These are phyloP conservation scores for Ochlodes sylvanus DNA, from an alignment of 2,888 invertebrate species.

Conservation along the genomic window DNA sequence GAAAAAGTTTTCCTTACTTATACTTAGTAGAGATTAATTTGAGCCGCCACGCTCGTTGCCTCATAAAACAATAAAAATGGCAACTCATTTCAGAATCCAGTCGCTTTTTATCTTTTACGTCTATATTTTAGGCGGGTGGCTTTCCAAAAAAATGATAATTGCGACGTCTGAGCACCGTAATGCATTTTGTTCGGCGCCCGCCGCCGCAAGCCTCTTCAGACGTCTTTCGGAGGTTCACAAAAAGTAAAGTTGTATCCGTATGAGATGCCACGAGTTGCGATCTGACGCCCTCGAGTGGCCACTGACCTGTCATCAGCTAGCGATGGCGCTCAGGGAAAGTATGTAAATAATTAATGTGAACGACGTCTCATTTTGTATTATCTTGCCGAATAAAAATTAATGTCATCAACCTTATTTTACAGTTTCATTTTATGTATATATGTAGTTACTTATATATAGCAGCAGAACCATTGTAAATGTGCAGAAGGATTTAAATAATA, in stretches of 20 bases:
- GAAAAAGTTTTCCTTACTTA: not conserved
- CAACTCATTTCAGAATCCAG: conserved; percentile 17
- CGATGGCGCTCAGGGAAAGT: conserved; percentile 36
- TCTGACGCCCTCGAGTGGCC: conserved; percentile 69
- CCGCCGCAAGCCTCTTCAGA: conserved; percentile 66
- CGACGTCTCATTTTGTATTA: too few relatives aligned
- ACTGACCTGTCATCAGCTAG: conserved; percentile 59
- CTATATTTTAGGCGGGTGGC: conserved; percentile 35
- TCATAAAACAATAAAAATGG: conserved; percentile 26
- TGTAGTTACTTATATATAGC: too few relatives aligned
- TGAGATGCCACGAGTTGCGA: conserved; percentile 61
- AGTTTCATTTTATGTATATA: too few relatives aligned
- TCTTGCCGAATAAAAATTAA: too few relatives aligned
- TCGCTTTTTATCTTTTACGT: conserved; percentile 35
- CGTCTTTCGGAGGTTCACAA: conserved; percentile 69
- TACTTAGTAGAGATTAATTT: not conserved
- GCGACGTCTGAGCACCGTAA: conserved; percentile 52
- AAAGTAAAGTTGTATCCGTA: conserved; percentile 71
- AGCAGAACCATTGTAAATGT: too few relatives aligned
- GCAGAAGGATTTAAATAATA: too few relatives aligned
- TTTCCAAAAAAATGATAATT: conserved; percentile 44
- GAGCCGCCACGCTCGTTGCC: conserved; percentile 18
- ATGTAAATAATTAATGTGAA: too few relatives aligned
- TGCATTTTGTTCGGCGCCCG: conserved; percentile 68
- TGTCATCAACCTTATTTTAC: too few relatives aligned